These are phyloP conservation scores for Hippocampus mohnikei DNA, from an alignment of 2,113 vertebrate species.

Conservation along the genomic window DNA sequence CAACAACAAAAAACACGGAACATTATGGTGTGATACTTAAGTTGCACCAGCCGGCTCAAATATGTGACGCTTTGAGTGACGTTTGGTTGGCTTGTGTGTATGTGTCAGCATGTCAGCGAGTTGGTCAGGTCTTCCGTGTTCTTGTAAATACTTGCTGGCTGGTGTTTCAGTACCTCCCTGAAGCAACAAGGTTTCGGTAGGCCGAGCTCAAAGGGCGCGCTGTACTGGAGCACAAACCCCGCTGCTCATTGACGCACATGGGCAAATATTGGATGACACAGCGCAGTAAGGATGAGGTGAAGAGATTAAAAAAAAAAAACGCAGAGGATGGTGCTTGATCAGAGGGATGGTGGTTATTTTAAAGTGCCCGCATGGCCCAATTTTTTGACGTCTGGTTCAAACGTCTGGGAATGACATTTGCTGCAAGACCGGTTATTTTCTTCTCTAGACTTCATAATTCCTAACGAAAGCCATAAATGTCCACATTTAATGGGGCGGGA, in stretches of 20 bases:
- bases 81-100: conserved; percentile 32
- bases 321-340: background rate
- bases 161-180: conserved; percentile 30
- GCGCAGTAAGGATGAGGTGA: conserved; percentile 31
- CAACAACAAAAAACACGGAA: no score
- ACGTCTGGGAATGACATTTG: conserved; percentile 2
- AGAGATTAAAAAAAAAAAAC: conserved; percentile 15
- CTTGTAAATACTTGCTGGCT: conserved; percentile 26
- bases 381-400: conserved; percentile 1
- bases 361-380: background rate
- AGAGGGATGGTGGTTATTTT: background rate
- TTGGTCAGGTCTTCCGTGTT: conserved; percentile 29
- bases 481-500: background rate
- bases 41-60: background rate
- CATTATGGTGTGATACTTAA: background rate
- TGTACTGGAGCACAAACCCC: conserved; percentile 51
- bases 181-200: conserved; percentile 24
- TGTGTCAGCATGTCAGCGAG: conserved; percentile 34
- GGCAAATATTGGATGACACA: conserved; percentile 68
- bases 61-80: background rate
- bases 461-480: conserved; percentile 8
- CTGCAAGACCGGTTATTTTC: background rate
- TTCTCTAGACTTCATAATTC: conserved; percentile 9
- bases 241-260: conserved; percentile 65
- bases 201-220: conserved; percentile 55